These are phyloP conservation scores for Drosophila eugracilis DNA, from an alignment of 1,140 invertebrate species.

Conservation along the genomic window DNA sequence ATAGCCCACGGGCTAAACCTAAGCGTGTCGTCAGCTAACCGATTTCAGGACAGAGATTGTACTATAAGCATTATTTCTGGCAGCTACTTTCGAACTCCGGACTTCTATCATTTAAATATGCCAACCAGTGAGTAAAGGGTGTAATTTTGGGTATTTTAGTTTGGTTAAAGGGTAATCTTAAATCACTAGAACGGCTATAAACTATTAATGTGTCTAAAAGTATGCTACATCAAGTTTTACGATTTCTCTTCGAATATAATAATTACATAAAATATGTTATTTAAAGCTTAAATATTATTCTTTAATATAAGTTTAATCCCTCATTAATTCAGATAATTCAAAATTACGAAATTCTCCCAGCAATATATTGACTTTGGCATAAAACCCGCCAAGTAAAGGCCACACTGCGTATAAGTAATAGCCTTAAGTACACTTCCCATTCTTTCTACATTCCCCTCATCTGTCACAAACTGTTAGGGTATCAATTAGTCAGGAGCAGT, in stretches of 20 bases:
- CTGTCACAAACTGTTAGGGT: conserved; percentile 13
- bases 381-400: too few relatives aligned
- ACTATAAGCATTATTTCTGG: conserved; percentile 59
- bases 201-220: background rate
- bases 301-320: too few relatives aligned
- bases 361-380: too few relatives aligned
- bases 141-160: background rate
- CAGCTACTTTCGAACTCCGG: conserved; percentile 46
- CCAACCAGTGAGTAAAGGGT: conserved; percentile 10
- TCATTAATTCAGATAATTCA: too few relatives aligned
- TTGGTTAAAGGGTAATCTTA: background rate
- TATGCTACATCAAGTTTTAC: too few relatives aligned
- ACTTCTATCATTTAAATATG: conserved; percentile 64
- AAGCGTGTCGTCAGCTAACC: conserved; percentile 50
- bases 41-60: conserved; percentile 55
- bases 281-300: too few relatives aligned
- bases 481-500: conserved; percentile 13
- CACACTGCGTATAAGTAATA: conserved; percentile 13
- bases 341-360: too few relatives aligned
- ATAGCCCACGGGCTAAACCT: conserved; percentile 39
- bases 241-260: too few relatives aligned
- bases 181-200: background rate
- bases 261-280: too few relatives aligned
- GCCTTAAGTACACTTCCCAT: background rate
- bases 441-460: background rate